Conservation (phyloP, 2,113 vertebrate genomes). For the Aythya baeri region DNA sequence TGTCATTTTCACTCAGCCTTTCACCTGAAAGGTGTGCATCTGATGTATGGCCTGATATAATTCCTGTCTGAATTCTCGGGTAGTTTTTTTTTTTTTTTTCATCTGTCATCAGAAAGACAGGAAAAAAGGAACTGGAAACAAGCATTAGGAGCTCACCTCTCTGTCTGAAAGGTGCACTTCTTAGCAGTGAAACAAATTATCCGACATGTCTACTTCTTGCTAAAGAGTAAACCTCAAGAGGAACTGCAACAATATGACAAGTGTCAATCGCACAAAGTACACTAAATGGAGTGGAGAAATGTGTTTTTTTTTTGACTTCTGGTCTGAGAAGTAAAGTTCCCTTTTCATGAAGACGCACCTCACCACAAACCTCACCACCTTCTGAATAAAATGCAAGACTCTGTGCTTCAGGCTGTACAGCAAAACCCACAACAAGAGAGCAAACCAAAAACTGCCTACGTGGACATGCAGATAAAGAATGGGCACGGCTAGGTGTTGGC, state of each 20-base stretch:
- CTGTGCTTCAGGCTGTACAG: not conserved
- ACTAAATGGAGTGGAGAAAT: not conserved
- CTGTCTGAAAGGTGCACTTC: not conserved
- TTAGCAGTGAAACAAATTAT: not conserved
- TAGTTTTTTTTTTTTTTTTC: not conserved
- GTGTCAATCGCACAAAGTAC: not conserved
- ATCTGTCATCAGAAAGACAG: not conserved
- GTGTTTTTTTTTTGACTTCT: conserved; percentile 1
- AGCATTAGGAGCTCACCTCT: not conserved
- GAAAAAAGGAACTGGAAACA: not conserved
- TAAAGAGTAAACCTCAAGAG: not conserved
- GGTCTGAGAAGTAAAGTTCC: conserved; percentile 31
- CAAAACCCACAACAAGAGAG: conserved; percentile 5
- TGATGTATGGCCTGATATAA: not conserved
- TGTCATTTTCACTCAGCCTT: not conserved
- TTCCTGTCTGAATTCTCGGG: not conserved
- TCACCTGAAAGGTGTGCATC: not conserved
- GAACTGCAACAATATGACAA: not conserved
- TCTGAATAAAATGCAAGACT: not conserved
- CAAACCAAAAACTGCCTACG: not conserved
- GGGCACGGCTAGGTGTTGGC: not conserved
- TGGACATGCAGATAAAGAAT: not conserved
- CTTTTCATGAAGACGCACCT: conserved; percentile 21
- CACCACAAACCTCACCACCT: conserved; percentile 18
- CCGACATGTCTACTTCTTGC: not conserved